Conservation (phyloP, 2,888 invertebrate genomes). For the Troglohyphantes excavatus region DNA sequence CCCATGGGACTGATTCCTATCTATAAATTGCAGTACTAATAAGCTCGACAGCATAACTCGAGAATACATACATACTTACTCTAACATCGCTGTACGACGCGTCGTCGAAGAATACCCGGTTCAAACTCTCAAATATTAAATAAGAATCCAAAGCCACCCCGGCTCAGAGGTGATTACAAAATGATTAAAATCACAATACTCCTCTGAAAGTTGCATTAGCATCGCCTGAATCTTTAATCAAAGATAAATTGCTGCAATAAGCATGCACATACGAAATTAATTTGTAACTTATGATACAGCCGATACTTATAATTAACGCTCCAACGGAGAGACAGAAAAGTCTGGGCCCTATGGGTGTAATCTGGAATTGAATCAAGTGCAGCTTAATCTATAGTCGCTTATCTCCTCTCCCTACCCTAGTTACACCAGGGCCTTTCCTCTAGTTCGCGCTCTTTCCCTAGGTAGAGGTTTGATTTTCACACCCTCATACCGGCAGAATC, state of each 20-base stretch:
- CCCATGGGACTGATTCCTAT: no score
- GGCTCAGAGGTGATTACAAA: constrained; percentile 55
- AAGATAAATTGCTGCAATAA: constrained; percentile 52
- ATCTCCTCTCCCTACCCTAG: constrained; percentile 44
- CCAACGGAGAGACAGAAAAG: constrained; percentile 36
- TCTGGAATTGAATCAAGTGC: constrained; percentile 65
- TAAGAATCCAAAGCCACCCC: constrained; percentile 1
- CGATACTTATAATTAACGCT: constrained; percentile 62
- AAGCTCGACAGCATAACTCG: no score
- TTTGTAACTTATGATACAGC: constrained; percentile 64
- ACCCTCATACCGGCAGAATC: constrained; percentile 14
- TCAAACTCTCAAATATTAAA: constrained; percentile 44
- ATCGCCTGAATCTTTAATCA: constrained; percentile 58
- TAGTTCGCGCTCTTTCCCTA: neutral
- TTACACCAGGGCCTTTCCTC: neutral
- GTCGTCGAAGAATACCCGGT: neutral
- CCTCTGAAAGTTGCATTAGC: constrained; percentile 49
- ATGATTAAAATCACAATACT: constrained; percentile 58
- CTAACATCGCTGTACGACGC: no score
- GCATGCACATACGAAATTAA: constrained; percentile 57
- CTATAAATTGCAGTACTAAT: no score
- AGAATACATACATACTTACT: no score
- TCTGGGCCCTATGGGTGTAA: constrained; percentile 31
- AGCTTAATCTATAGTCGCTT: constrained; percentile 60
- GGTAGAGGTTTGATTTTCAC: constrained; percentile 15